Base-by-base conservation (phyloP, 2,888 invertebrate genomes). In the Phyllotreta cruciferae region DNA sequence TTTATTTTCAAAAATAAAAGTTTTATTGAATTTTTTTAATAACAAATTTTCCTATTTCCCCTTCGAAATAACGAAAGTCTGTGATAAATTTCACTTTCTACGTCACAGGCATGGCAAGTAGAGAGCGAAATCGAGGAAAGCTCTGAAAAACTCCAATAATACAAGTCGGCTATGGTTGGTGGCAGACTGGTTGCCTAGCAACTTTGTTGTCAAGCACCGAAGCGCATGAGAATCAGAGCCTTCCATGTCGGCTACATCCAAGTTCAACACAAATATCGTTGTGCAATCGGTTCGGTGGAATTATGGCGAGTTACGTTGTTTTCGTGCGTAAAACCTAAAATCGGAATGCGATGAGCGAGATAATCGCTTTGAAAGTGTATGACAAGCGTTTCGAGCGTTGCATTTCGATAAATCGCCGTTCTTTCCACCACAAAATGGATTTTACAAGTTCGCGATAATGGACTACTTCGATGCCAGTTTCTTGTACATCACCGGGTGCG, bases 171-270 rank as follows among this genome's bases (percentile, higher is more conserved):
- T 41, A 42, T 39, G 42, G 52, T 53, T 60, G 53, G 58, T 60
- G 52, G 52, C 52, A 42, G 52, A 44, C 41, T 71, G 73, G 79
- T 78, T 78, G 77, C 79, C 73, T 77, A 70, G 79, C 75, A 78
- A 79, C 78, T 73, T 78, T 79, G 78, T 78, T 79, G 79, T 77
- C 79, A 78, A 75, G 77, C 76, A 71, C 73, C 64, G 71, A 70
- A 75, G 75, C 74, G 73, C 73, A 71, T 73, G 73, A 72, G 70
- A 73, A 71, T 71, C 64, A 63, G 64, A 62, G 64, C 56, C 63
- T 69, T 60, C 58, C 53, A 56, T 66, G 60, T 68, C 63, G 53
- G 62, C 63, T 64, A 66, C 13, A 34, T 58, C 38, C 35, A 6
- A 52, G 60, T 67, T 57, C 64, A 67, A 71, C 64, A 65, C 66